Evolutionary conservation across 2,113 vertebrate genomes (phyloP).

Genomic region (Eulacestoma nigropectus): DNA sequence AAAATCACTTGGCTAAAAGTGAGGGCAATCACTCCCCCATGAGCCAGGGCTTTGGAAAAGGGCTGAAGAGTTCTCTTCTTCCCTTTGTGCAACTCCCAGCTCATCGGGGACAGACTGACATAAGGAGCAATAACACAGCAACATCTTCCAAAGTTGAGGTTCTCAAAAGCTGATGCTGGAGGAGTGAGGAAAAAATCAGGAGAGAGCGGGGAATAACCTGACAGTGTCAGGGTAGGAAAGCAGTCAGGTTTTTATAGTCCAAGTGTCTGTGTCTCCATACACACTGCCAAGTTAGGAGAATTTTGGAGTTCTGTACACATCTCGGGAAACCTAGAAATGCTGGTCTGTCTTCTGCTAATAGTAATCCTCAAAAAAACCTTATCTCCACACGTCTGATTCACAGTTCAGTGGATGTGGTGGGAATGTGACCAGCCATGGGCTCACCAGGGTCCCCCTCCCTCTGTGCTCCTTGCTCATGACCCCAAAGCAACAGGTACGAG

Average conservation of each 20-base stretch:
- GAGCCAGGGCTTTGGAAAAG: background rate
- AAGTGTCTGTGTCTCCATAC: background rate
- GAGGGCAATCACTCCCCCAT: background rate
- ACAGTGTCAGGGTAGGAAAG: background rate
- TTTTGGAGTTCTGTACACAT: background rate
- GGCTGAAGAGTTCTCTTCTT: background rate
- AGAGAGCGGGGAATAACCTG: background rate
- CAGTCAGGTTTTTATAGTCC: background rate
- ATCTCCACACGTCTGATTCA: background rate
- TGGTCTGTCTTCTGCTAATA: background rate
- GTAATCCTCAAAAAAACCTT: background rate
- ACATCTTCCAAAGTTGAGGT: background rate
- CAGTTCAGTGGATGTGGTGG: background rate
- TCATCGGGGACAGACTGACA: background rate
- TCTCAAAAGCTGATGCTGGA: background rate
- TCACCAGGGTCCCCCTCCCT: background rate
- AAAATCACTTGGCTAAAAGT: background rate
- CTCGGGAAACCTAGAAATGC: constrained; percentile 28
- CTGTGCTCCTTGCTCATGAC: background rate
- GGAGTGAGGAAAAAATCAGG: background rate
- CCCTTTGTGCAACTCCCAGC: background rate
- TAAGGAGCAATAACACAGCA: background rate
- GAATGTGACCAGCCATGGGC: background rate
- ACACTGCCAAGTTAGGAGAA: background rate
- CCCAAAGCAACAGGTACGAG: constrained; percentile 26